Conservation (phyloP, 2,888 invertebrate species). For the Trissolcus japonicus region DNA sequence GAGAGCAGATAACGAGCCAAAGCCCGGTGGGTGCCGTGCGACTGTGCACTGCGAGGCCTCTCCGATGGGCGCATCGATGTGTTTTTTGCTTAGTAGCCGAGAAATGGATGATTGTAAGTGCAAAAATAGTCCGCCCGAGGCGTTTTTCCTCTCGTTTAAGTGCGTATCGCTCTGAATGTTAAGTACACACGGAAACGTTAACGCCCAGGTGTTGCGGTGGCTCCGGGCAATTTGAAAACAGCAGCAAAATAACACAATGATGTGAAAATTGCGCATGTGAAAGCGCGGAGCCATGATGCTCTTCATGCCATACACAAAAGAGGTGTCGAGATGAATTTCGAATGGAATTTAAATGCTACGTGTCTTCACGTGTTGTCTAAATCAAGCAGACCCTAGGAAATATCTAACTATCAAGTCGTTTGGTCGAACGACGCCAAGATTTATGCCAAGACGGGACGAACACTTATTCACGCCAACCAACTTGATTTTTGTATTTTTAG, state of each 20-base stretch:
- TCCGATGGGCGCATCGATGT: background rate
- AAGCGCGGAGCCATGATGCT: conserved; percentile 7
- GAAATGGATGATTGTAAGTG: conserved; percentile 29
- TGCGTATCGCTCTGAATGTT: conserved; percentile 40
- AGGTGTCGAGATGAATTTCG: background rate
- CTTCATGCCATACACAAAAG: background rate
- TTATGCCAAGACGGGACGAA: too few relatives aligned
- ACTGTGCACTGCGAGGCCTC: background rate
- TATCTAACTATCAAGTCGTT: too few relatives aligned
- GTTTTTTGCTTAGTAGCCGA: conserved; percentile 24
- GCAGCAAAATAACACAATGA: conserved; percentile 33
- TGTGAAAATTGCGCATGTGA: conserved; percentile 31
- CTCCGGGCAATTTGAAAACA: conserved; percentile 33
- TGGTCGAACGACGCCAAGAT: too few relatives aligned
- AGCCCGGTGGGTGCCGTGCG: background rate
- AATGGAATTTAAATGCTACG: background rate
- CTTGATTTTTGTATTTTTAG: too few relatives aligned
- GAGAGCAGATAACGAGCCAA: background rate
- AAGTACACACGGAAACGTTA: conserved; percentile 40
- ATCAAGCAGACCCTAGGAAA: too few relatives aligned
- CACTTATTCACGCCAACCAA: too few relatives aligned
- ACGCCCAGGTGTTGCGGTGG: conserved; percentile 27
- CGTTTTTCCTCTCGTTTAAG: conserved; percentile 43
- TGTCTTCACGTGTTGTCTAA: background rate
- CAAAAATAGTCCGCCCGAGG: conserved; percentile 33